Evolutionary conservation across 2,113 vertebrate genomes (phyloP).

Genomic region (Chrysemys picta): DNA sequence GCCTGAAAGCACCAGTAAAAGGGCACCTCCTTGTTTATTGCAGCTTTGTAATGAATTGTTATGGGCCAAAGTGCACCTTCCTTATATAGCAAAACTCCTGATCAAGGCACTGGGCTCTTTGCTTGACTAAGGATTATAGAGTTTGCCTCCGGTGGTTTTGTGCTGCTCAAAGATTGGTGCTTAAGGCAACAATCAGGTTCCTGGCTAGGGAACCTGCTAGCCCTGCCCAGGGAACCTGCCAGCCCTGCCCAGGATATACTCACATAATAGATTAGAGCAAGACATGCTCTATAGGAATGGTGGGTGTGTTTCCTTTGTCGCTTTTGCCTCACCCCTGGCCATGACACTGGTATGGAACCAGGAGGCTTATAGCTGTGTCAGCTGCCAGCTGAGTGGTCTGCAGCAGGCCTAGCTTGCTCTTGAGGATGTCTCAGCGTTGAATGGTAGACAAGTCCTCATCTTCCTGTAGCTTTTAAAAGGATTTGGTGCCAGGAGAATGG

Average conservation of each 20-base stretch:
- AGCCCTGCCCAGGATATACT: neutral
- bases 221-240: neutral
- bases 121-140: neutral
- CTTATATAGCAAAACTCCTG: no score
- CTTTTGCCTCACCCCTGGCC: neutral
- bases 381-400: no score
- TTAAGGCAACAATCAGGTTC: neutral
- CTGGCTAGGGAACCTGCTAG: neutral
- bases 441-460: no score
- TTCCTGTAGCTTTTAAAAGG: no score
- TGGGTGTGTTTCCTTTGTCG: neutral
- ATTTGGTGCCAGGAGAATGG: no score
- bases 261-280: neutral
- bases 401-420: no score
- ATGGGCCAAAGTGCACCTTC: neutral
- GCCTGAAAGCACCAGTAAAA: accelerated
- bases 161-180: neutral
- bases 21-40: neutral
- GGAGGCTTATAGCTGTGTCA: no score
- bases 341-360: neutral
- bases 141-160: neutral
- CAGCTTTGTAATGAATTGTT: neutral
- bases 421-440: no score
- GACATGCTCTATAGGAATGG: neutral
- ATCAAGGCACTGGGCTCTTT: neutral